Evolutionary conservation across 37 sponge, comb jelly and placozoan species (phyloP).

Genomic region (Aphrocallistes beatrix): DNA sequence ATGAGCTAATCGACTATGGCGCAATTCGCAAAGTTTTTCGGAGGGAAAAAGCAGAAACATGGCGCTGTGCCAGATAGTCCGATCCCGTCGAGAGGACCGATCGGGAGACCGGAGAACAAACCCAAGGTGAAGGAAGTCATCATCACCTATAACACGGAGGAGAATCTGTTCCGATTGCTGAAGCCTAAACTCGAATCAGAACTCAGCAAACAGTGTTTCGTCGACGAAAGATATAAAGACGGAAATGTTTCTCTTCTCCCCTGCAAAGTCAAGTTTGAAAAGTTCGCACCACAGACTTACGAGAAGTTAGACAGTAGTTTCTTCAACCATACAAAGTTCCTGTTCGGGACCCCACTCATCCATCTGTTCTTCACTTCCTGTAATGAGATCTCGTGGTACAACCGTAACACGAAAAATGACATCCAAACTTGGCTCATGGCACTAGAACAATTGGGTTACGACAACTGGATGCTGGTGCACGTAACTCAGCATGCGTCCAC

Average conservation of each 20-base stretch:
- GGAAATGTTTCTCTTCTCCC: neutral
- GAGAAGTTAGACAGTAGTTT: constrained; percentile 6
- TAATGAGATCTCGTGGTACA: constrained; percentile 1
- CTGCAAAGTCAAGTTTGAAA: constrained; percentile 7
- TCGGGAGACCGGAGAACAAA: neutral
- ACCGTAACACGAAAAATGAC: neutral
- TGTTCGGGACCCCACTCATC: constrained; percentile 4
- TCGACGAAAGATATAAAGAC: constrained; percentile 7
- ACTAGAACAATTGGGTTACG: neutral
- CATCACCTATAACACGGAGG: neutral
- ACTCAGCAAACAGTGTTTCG: neutral
- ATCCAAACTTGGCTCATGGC: neutral
- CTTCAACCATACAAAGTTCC: neutral
- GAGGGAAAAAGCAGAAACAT: neutral
- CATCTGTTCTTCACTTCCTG: constrained; percentile 11
- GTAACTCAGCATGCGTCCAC: neutral
- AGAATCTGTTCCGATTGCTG: neutral
- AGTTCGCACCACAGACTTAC: neutral
- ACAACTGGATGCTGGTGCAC: neutral
- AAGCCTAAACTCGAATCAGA: neutral
- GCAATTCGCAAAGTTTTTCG: neutral
- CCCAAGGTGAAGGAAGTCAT: neutral
- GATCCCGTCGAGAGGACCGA: neutral
- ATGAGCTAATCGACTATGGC: too few relatives aligned
- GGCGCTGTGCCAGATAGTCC: neutral